These are phyloP conservation scores for Nicator chloris DNA, from an alignment of 2,113 vertebrate genomes.

Conservation along the genomic window DNA sequence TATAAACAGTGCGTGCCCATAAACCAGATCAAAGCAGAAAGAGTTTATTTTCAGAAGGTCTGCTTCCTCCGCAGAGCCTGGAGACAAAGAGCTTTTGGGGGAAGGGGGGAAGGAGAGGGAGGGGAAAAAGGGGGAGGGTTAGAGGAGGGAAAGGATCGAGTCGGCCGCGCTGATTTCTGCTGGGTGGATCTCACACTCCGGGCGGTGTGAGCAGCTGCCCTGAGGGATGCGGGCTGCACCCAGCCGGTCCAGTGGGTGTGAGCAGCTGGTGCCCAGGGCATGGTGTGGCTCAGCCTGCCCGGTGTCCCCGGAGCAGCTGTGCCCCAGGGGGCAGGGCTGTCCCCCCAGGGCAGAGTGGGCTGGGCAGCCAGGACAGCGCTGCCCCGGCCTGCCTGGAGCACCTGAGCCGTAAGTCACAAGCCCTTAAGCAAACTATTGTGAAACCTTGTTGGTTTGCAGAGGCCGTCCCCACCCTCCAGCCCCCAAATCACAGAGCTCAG, in stretches of 20 bases:
- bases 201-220: fast-evolving
- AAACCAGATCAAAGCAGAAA: conserved; percentile 76
- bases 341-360: fast-evolving
- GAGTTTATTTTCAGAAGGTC: conserved; percentile 69
- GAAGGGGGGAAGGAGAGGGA: neutral
- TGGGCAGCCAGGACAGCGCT: neutral
- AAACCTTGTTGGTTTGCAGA: neutral
- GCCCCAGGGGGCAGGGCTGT: neutral
- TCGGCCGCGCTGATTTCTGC: fast-evolving
- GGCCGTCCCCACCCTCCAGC: neutral
- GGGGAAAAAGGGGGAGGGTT: neutral
- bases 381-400: neutral
- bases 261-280: neutral
- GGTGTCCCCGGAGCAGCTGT: neutral
- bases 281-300: neutral
- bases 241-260: fast-evolving
- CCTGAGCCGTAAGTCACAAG: conserved; percentile 22
- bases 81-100: conserved; percentile 52
- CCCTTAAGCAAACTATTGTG: conserved; percentile 40
- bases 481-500: neutral
- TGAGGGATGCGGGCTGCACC: neutral
- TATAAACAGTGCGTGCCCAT: conserved; percentile 74
- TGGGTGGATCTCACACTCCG: fast-evolving
- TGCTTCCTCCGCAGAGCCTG: conserved; percentile 62
- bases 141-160: neutral